Evolutionary conservation across 1,140 invertebrate species (phyloP).

Genomic region (Listronotus bonariensis): DNA sequence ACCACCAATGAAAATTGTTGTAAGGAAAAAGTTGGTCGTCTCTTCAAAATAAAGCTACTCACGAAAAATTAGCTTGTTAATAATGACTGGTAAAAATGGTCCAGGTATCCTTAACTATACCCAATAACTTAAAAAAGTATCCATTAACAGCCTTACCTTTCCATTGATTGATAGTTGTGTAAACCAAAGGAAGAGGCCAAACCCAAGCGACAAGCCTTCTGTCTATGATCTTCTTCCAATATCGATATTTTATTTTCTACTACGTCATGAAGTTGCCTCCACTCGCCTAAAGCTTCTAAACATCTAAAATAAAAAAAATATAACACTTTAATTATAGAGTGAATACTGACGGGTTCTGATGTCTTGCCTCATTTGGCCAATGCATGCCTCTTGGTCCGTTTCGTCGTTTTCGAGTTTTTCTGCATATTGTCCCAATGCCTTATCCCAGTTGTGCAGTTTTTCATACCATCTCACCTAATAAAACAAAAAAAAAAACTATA

Average conservation of each 20-base stretch:
- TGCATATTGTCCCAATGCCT: constrained; percentile 86
- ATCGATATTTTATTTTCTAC: constrained; percentile 77
- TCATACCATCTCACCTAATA: constrained; percentile 93
- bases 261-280: constrained; percentile 84
- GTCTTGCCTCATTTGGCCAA: constrained; percentile 93
- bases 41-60: too few relatives aligned
- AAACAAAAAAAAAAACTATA: neutral
- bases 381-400: constrained; percentile 76
- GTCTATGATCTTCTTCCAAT: constrained; percentile 71
- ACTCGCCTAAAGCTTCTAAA: constrained; percentile 95
- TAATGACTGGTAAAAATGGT: too few relatives aligned
- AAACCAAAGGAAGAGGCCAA: constrained; percentile 95
- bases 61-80: too few relatives aligned
- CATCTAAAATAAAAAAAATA: constrained; percentile 43
- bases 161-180: constrained; percentile 91
- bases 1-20: too few relatives aligned
- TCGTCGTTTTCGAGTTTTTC: constrained; percentile 63
- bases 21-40: too few relatives aligned
- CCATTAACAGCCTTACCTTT: constrained; percentile 59
- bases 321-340: neutral
- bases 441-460: constrained; percentile 98
- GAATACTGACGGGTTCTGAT: neutral
- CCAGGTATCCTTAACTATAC: too few relatives aligned
- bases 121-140: too few relatives aligned
- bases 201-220: constrained; percentile 88